These are phyloP conservation scores for Pipistrellus pygmaeus DNA, from an alignment of 2,797 vertebrate species.

Conservation along the genomic window DNA sequence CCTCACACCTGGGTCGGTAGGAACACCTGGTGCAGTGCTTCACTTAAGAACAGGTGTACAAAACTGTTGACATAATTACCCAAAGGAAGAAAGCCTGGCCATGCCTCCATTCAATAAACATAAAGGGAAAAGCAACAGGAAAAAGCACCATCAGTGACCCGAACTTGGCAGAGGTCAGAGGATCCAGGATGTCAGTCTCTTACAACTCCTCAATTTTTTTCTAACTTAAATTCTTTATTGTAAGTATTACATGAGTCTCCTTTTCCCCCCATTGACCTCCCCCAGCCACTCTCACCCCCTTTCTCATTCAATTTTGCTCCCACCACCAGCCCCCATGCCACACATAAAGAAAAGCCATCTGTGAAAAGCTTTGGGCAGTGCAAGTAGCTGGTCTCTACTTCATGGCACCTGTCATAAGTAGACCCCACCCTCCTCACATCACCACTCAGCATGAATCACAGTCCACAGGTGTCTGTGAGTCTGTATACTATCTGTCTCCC, in stretches of 20 bases:
- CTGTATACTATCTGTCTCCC: background rate
- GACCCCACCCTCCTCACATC: background rate
- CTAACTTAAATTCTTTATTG: too few species aligned
- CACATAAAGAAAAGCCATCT: background rate
- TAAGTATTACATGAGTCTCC: too few species aligned
- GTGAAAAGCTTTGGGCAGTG: background rate
- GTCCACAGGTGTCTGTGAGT: background rate
- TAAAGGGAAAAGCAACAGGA: background rate
- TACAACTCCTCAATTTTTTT: background rate
- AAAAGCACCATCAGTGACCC: background rate
- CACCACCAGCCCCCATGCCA: background rate
- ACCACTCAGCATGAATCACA: background rate
- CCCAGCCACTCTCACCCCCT: too few species aligned
- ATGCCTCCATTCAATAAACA: background rate
- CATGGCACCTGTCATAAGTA: background rate
- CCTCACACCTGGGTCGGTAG: rapidly evolving
- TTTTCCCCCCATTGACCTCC: too few species aligned
- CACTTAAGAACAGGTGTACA: background rate
- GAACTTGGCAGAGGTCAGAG: background rate
- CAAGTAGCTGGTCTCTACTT: background rate
- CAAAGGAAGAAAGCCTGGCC: background rate
- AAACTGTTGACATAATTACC: background rate
- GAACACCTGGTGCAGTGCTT: background rate
- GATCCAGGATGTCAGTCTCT: background rate
- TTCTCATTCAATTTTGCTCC: background rate